Evolutionary conservation across 2,797 vertebrate species (phyloP).

Genomic region (Myiothlypis coronata): DNA sequence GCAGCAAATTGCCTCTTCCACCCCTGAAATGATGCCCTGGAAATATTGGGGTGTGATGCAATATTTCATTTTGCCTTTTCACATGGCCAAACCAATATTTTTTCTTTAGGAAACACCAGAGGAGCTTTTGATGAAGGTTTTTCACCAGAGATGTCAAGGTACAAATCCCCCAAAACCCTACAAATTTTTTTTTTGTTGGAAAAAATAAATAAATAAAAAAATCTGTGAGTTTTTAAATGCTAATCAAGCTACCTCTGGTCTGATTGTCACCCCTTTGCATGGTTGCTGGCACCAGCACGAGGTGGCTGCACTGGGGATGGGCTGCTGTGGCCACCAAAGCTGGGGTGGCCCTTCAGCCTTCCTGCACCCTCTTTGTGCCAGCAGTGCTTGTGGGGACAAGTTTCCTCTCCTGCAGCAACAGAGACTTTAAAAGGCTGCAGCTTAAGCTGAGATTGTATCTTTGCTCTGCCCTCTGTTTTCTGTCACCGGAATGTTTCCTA

Average conservation of each 20-base stretch:
- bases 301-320: not conserved
- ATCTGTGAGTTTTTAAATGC: not conserved
- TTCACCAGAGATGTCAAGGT: not conserved
- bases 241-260: accelerated
- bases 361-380: not conserved
- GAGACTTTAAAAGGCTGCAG: not conserved
- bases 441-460: not conserved
- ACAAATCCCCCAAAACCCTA: not conserved
- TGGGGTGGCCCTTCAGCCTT: not conserved
- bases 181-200: not conserved
- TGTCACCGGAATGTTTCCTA: not conserved
- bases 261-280: not conserved
- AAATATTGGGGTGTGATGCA: not conserved
- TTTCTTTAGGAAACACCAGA: not conserved
- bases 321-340: not conserved
- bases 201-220: not conserved
- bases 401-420: not conserved
- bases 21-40: not conserved
- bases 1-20: not conserved
- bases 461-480: not conserved
- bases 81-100: not conserved
- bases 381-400: accelerated
- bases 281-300: accelerated
- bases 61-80: not conserved
- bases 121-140: not conserved